Evolutionary conservation across 37 sponge, comb jelly and placozoan genomes (phyloP).

Genomic region (Bolinopsis microptera): DNA sequence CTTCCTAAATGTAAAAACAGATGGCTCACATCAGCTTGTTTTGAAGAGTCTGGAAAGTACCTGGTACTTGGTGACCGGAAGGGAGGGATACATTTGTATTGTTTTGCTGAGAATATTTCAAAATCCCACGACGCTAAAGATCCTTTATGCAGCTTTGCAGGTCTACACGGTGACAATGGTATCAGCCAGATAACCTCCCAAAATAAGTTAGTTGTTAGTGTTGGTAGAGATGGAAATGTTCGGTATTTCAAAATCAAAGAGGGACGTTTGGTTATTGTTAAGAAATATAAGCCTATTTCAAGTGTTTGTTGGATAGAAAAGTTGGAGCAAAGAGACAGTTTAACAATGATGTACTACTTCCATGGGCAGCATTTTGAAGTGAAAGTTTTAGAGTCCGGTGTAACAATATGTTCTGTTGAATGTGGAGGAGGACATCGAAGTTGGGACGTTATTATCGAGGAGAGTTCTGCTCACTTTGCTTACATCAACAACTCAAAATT

Average conservation of each 20-base stretch:
- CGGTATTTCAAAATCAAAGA: background rate
- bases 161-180: slow-evolving; percentile 60
- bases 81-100: slow-evolving; percentile 49
- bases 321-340: background rate
- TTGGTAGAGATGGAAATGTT: slow-evolving; percentile 32
- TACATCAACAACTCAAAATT: background rate
- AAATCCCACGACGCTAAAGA: background rate
- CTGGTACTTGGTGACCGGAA: slow-evolving; percentile 8
- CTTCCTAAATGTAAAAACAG: slow-evolving; percentile 28
- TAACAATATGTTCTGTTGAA: background rate
- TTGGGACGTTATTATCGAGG: background rate
- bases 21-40: slow-evolving; percentile 6
- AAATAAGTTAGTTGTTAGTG: background rate
- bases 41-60: background rate
- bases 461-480: background rate
- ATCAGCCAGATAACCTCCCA: background rate
- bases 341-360: background rate
- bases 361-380: background rate
- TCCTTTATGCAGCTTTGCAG: background rate
- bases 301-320: slow-evolving; percentile 4
- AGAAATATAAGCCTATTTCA: background rate
- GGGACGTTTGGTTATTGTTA: background rate
- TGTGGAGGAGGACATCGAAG: slow-evolving; percentile 60
- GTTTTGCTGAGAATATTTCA: no score
- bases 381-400: background rate